Conservation (phyloP, 2,797 vertebrate genomes). For the Tapirus indicus region DNA sequence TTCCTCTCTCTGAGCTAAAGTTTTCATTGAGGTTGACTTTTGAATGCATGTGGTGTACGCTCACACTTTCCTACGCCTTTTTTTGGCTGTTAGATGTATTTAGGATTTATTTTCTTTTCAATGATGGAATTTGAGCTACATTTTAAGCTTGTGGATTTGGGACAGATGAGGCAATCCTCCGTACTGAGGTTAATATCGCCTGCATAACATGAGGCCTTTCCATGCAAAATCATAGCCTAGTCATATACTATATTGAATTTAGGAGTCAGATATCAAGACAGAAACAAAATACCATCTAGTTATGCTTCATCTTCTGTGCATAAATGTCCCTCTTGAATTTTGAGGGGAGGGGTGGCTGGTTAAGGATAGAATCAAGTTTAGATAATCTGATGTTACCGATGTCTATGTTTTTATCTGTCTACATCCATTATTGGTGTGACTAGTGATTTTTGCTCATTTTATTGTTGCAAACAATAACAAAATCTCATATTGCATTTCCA, state of each 20-base stretch:
- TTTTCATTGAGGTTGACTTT: neutral
- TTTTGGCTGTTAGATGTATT: neutral
- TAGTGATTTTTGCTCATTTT: neutral
- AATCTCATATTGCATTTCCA: neutral
- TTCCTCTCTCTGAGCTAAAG: neutral
- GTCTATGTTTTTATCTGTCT: neutral
- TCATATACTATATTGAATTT: neutral
- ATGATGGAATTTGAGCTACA: neutral
- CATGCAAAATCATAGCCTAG: neutral
- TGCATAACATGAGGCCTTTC: neutral
- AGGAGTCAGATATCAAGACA: neutral
- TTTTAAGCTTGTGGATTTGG: neutral
- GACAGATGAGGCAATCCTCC: neutral
- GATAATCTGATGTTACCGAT: neutral
- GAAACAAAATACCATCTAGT: neutral
- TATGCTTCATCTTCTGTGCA: neutral
- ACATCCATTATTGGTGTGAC: neutral
- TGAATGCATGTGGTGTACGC: neutral
- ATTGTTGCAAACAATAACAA: neutral
- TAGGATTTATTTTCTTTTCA: neutral
- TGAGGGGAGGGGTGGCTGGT: neutral
- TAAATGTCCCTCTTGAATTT: neutral
- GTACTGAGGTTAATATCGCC: neutral
- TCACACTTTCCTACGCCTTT: neutral
- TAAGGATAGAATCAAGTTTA: neutral